Evolutionary conservation across 1,140 invertebrate genomes (phyloP), one percentile per base, ranked within the genome.

Genomic region (Aculops lycopersici): DNA sequence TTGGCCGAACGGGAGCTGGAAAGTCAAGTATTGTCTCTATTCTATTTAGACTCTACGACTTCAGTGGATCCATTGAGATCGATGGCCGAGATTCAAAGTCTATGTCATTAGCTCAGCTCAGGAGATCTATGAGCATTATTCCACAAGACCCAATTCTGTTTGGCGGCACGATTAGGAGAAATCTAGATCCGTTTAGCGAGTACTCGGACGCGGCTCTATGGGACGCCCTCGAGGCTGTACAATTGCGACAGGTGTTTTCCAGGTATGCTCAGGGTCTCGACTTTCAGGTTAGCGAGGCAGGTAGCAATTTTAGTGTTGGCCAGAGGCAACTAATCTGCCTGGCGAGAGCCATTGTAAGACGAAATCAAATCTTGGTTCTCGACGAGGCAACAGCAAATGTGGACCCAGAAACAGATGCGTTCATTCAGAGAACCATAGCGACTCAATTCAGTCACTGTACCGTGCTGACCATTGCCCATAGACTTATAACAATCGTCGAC

Each of bases 41-140:
- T 17, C 20, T 47, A n/a, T 47, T 47, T 35, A 21, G 45, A 24
- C 38, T 47, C 17, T 8, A 21, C 16, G 70, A 78, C 46, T 55
- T 72, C 21, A 53, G 59, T 14, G 83, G 83, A 8, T 58, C 59
- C 17, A 74, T 90, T 48, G 56, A 56, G 2, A 68, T 88, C 43
- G 83, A 90, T 56, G 69, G 69, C 39, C 69, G 86, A 3, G 70
- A 84, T 53, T 66, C 88, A 24, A 58, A 66, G 17, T 61, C 60
- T 17, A 50, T 83, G n/a, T 62, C 65, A 37, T 53, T 80, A 8
- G 57, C 60, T 41, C 63, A 69, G 41, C 58, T 84, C 17, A 12
- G 45, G 16, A 42, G 17, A 39, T 39, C 45, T n/a, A 59, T 95
- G 40, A 75, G 75, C 17, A 71, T 90, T 47, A 88, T 95, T 50